Evolutionary conservation across 1,140 invertebrate species (phyloP), one percentile per base, ranked within the genome.

Genomic region (Trichonephila clavipes): DNA sequence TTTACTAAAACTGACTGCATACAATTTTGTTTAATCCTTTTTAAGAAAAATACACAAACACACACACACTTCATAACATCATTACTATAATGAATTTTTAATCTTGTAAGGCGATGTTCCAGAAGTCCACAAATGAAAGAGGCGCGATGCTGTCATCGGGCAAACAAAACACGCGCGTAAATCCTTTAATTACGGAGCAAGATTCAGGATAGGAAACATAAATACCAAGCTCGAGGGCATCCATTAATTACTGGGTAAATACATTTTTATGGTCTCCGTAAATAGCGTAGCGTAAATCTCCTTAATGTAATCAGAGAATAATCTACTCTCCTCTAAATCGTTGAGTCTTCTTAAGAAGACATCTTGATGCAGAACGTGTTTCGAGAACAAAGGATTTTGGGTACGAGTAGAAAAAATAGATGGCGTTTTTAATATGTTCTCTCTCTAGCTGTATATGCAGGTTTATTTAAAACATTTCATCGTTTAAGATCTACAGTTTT

Each of bases 221-320:
- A 85, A 85, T 85, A 21, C n/a, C 12, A 10, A 10, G 82, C 82
- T 28, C 21, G 44, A 58, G 58, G 82, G 16, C 21, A 16, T 18
- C 21, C 82, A 85, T 85, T 85, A 58, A 77, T 77, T 77, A 77
- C 72, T 77, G 34, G 72, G 34, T 77, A 77, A 77, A 77, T 77
- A 77, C 72, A 77, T 77, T 77, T 77, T 77, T 77, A 77, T 77
- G 72, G 72, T 24, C 34, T 77, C 72, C 28, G 72, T 77, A 77
- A 77, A 77, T 77, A 77, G 72, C 28, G 28, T 34, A 6, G 34
- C 72, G 34, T 77, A 77, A 77, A 77, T 77, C 34, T 77, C 72
- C 72, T 34, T 77, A 77, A 77, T 77, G 72, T 77, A 40, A 77
- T 77, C 72, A 77, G 28, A 18, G 72, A 28, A 77, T 77, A 77